These are phyloP conservation scores for Lapara coniferarum DNA, from an alignment of 2,888 invertebrate species.

Conservation along the genomic window DNA sequence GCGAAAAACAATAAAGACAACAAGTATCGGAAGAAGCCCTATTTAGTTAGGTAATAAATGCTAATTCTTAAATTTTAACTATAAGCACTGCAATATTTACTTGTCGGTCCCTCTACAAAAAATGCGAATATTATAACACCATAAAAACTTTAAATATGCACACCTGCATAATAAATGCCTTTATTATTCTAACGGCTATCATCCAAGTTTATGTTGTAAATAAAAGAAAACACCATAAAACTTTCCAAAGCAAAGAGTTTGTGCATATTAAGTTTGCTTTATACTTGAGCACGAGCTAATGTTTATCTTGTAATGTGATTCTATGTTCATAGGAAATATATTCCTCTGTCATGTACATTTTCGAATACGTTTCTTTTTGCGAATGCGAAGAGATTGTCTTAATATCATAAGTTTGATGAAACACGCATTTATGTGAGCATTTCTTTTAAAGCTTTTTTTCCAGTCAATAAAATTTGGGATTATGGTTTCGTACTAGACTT, in stretches of 20 bases:
- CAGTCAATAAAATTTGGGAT: not conserved
- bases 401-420: not conserved
- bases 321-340: conserved; percentile 38
- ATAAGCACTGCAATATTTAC: too few species aligned
- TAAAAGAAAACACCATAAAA: not conserved
- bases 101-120: too few species aligned
- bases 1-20: too few species aligned
- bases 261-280: conserved; percentile 34
- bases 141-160: too few species aligned
- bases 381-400: not conserved
- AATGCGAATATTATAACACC: too few species aligned
- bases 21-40: too few species aligned
- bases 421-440: too few species aligned
- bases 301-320: conserved; percentile 44
- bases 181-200: not conserved
- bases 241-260: conserved; percentile 3
- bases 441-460: too few species aligned
- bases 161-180: not conserved
- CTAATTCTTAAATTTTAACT: too few species aligned
- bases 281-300: conserved; percentile 38
- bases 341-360: conserved; percentile 26
- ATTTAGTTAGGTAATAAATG: too few species aligned
- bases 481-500: not conserved
- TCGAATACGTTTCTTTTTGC: conserved; percentile 6
- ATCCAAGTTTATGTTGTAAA: not conserved